A percentile compares a stretch with the other conserved stretches of the same genome.
These are phyloP conservation scores for Cantharis lateralis DNA, from an alignment of 2,888 invertebrate genomes.

Conservation along the genomic window DNA sequence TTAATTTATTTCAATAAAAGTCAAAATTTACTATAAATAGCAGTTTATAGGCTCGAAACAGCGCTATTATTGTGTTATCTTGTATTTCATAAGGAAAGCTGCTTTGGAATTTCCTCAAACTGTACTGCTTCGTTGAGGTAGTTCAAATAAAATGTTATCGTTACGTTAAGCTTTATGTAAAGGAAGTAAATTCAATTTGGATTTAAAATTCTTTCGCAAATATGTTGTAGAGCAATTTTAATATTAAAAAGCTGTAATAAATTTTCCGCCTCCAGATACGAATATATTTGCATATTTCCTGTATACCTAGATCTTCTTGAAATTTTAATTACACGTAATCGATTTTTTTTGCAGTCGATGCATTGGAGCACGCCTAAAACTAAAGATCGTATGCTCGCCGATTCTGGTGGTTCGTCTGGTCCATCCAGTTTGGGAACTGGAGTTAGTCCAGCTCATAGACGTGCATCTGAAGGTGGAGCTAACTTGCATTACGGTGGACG, in stretches of 20 bases:
- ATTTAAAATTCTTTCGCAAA: neutral
- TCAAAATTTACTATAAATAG: too few species aligned
- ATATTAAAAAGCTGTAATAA: neutral
- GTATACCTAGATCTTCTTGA: neutral
- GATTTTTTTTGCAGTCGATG: constrained; percentile 71
- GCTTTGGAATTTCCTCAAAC: neutral
- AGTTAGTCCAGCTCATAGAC: constrained; percentile 65
- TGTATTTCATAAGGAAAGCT: neutral
- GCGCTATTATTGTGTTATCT: too few species aligned
- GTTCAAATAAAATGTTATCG: neutral
- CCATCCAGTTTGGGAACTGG: constrained; percentile 63
- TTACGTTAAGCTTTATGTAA: neutral
- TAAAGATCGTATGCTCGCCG: constrained; percentile 84
- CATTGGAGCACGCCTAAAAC: constrained; percentile 91
- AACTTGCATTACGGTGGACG: constrained; percentile 69
- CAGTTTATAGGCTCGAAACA: too few species aligned
- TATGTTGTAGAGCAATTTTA: neutral
- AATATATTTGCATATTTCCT: neutral
- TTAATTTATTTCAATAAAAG: neutral
- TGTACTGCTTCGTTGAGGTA: neutral
- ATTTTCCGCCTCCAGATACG: neutral
- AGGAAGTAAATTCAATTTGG: neutral
- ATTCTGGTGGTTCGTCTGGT: constrained; percentile 60
- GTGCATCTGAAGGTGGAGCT: constrained; percentile 88
- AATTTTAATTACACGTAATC: neutral